Conservation (phyloP, 37 sponge, comb jelly and placozoan genomes). For the Halichondria panicea region DNA sequence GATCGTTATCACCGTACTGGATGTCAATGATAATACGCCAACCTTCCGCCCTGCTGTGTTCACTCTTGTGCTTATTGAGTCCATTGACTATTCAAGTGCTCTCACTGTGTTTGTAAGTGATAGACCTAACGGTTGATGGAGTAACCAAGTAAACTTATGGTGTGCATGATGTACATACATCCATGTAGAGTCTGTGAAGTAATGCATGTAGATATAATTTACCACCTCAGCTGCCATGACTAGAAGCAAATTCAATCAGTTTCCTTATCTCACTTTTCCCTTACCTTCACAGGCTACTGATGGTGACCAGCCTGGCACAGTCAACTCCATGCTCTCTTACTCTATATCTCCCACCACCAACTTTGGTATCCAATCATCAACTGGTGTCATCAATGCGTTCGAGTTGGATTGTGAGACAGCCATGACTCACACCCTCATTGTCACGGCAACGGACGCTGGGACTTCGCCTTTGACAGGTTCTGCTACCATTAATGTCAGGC, state of each 20-base stretch:
- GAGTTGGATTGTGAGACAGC: background rate
- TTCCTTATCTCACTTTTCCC: background rate
- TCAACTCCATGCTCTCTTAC: conserved; percentile 18
- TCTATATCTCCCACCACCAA: background rate
- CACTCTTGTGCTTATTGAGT: conserved; percentile 8
- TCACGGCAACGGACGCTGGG: conserved; percentile 7
- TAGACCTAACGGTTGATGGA: background rate
- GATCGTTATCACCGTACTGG: conserved; percentile 14
- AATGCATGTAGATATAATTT: background rate
- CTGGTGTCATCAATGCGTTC: conserved; percentile 16
- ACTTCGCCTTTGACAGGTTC: background rate
- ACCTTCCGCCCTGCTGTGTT: background rate
- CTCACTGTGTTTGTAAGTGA: conserved; percentile 18
- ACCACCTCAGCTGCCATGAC: background rate
- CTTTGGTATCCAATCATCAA: conserved; percentile 16
- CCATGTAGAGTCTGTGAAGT: background rate
- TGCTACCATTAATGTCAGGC: background rate
- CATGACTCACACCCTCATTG: background rate
- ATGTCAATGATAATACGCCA: conserved; percentile 34
- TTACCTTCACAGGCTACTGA: conserved; percentile 45
- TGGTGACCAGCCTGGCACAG: conserved; percentile 2
- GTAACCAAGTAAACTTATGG: background rate
- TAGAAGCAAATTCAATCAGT: background rate
- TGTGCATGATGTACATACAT: background rate
- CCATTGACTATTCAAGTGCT: background rate